These are phyloP conservation scores for Zaprionus lachaisei DNA, from an alignment of 1,140 invertebrate genomes.

Conservation along the genomic window DNA sequence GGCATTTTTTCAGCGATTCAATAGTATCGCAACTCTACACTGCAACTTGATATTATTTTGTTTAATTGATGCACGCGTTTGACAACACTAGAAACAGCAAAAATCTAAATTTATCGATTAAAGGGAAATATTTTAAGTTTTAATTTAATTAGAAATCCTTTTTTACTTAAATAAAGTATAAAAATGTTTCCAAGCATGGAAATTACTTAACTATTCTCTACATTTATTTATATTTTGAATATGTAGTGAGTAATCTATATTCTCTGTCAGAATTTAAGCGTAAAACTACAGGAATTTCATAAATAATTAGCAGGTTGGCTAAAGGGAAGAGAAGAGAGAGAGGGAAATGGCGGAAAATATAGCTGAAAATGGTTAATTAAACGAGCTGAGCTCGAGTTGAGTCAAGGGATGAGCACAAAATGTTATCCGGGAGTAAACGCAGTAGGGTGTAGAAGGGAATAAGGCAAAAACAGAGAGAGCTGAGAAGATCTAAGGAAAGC, in stretches of 20 bases:
- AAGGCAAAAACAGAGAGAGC: conserved; percentile 6
- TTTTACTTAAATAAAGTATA: too few species aligned
- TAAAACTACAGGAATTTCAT: background rate
- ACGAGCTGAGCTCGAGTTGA: conserved; percentile 3
- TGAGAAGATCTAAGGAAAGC: conserved; percentile 66
- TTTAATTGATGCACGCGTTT: background rate
- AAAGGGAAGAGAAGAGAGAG: background rate
- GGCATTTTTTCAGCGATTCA: too few species aligned
- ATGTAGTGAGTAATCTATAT: too few species aligned
- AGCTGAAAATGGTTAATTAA: conserved; percentile 24
- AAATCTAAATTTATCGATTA: too few species aligned
- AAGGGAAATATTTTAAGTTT: too few species aligned
- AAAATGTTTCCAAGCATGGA: too few species aligned
- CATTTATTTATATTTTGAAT: background rate
- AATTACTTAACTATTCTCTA: too few species aligned
- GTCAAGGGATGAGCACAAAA: conserved; percentile 1
- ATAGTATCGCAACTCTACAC: too few species aligned
- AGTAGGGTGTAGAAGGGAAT: background rate
- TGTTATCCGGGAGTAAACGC: conserved; percentile 2
- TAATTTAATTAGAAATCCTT: too few species aligned
- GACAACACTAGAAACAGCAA: background rate
- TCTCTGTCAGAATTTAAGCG: background rate
- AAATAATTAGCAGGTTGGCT: background rate
- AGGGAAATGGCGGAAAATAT: conserved; percentile 26
- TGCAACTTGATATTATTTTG: too few species aligned